Conservation (phyloP, 2,888 invertebrate species). For the Phytoseiulus persimilis region DNA sequence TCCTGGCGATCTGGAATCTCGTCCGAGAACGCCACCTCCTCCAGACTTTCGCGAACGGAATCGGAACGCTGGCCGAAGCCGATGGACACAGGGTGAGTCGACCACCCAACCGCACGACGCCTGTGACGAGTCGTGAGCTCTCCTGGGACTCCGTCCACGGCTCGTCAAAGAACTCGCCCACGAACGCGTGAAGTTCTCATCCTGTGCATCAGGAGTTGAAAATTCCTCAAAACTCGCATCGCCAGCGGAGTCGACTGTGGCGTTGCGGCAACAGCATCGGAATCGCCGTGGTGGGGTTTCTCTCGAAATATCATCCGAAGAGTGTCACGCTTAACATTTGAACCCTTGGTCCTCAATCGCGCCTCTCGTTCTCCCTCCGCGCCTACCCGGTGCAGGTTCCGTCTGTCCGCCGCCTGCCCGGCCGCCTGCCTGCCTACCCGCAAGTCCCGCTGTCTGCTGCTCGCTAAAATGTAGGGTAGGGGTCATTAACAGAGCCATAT, state of each 20-base stretch:
- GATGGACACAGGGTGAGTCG: too few species aligned
- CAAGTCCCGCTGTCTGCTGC: not conserved
- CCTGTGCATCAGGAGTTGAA: not conserved
- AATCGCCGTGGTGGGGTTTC: not conserved
- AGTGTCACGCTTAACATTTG: not conserved
- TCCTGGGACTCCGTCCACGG: not conserved
- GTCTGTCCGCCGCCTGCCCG: not conserved
- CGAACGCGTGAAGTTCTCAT: not conserved
- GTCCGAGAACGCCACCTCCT: too few species aligned
- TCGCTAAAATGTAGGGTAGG: not conserved
- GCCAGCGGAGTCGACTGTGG: not conserved
- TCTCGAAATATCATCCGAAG: not conserved
- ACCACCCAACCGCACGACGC: too few species aligned
- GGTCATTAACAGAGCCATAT: not conserved
- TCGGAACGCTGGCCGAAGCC: too few species aligned
- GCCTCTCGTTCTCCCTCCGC: not conserved
- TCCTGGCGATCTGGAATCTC: too few species aligned
- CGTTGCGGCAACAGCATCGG: not conserved
- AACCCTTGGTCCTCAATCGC: not conserved
- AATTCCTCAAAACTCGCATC: not conserved
- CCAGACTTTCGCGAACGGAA: too few species aligned
- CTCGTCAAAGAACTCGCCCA: not conserved
- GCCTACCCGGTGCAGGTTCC: not conserved
- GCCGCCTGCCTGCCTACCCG: not conserved
- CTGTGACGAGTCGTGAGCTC: too few species aligned